These are phyloP conservation scores for Actenoides hombroni DNA, from an alignment of 2,113 vertebrate species.

Conservation along the genomic window DNA sequence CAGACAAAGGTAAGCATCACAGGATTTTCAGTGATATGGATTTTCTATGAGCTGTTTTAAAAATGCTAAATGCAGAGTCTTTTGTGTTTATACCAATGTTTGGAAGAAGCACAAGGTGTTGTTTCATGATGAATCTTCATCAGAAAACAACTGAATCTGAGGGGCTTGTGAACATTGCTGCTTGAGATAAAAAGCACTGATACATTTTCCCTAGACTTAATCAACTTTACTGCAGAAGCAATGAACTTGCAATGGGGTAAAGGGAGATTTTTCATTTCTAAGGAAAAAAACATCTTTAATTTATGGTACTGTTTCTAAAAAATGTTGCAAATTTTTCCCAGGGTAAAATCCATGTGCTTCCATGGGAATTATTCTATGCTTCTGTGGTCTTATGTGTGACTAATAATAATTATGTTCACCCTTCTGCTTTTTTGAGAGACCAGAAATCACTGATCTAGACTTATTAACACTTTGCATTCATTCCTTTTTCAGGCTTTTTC, in stretches of 20 bases:
- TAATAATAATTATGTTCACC: background rate
- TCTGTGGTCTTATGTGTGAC: background rate
- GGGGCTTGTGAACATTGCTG: background rate
- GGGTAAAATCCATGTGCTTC: background rate
- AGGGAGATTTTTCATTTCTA: background rate
- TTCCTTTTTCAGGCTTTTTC: background rate
- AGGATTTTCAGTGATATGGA: background rate
- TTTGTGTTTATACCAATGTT: background rate
- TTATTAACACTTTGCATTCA: background rate
- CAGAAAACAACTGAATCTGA: background rate
- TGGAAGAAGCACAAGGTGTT: background rate
- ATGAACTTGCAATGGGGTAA: background rate
- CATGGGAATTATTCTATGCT: background rate
- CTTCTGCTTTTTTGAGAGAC: background rate
- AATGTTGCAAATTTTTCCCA: background rate
- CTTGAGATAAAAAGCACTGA: background rate
- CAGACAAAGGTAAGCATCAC: background rate
- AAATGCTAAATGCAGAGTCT: background rate
- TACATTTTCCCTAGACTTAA: background rate
- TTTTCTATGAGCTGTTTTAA: background rate
- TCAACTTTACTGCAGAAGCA: background rate
- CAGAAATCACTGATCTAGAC: background rate
- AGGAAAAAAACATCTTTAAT: background rate
- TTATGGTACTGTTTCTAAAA: background rate
- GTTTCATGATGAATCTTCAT: background rate